These are phyloP conservation scores for Oncorhynchus mykiss DNA, from an alignment of 2,113 vertebrate genomes.

Conservation along the genomic window DNA sequence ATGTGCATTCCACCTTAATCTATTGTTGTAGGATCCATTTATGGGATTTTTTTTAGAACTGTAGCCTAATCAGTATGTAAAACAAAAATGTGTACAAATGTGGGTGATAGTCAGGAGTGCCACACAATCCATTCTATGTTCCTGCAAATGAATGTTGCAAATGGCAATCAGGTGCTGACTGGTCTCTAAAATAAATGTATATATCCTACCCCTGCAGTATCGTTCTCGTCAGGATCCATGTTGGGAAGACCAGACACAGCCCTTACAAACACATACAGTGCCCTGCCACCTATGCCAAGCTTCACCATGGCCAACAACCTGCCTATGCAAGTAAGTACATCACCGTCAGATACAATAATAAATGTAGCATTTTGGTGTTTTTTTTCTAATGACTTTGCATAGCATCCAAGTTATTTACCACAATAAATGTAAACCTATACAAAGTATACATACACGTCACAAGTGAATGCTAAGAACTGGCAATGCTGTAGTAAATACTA, in stretches of 20 bases:
- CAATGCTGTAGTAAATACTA: neutral
- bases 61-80: too few relatives aligned
- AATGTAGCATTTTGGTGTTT: neutral
- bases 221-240: slow-evolving; percentile 95
- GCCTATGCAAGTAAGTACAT: slow-evolving; percentile 94
- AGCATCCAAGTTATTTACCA: too few relatives aligned
- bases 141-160: neutral
- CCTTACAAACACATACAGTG: slow-evolving; percentile 93
- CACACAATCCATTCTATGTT: neutral
- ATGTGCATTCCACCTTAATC: neutral
- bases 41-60: too few relatives aligned
- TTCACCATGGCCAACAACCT: slow-evolving; percentile 98
- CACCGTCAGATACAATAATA: neutral
- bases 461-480: neutral
- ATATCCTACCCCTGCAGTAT: slow-evolving; percentile 73
- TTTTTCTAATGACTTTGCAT: neutral
- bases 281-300: slow-evolving; percentile 93
- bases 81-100: too few relatives aligned
- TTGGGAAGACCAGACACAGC: slow-evolving; percentile 92
- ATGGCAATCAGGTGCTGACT: neutral
- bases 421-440: too few relatives aligned
- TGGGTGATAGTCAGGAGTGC: too few relatives aligned
- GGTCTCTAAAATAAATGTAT: neutral
- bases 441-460: too few relatives aligned
- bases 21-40: neutral